These are phyloP conservation scores for Pemphredon lugubris DNA, from an alignment of 2,888 invertebrate genomes.

Conservation along the genomic window DNA sequence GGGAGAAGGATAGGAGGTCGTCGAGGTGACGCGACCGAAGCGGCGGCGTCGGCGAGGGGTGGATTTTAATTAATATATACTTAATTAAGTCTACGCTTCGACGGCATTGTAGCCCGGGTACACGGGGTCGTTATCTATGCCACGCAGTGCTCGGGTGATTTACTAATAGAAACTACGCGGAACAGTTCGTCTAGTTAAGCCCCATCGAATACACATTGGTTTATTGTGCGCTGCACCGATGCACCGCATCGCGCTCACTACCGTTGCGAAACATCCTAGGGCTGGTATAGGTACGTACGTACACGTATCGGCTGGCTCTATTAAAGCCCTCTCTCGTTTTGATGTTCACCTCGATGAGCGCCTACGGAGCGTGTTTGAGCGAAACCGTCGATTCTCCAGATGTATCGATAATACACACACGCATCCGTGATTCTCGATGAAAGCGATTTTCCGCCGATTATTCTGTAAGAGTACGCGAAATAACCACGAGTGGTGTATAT, in stretches of 20 bases:
- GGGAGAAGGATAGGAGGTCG: too few relatives aligned
- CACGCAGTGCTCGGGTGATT: conserved; percentile 68
- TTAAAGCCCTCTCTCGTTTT: conserved; percentile 54
- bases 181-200: conserved; percentile 71
- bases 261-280: conserved; percentile 23
- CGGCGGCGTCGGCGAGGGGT: background rate
- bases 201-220: conserved; percentile 66
- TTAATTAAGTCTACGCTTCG: conserved; percentile 74
- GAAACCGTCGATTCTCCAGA: conserved; percentile 44
- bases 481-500: too few relatives aligned
- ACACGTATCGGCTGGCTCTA: conserved; percentile 56
- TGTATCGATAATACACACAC: conserved; percentile 61
- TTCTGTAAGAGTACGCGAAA: conserved; percentile 3
- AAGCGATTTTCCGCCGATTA: conserved; percentile 37
- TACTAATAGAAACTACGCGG: conserved; percentile 72
- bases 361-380: conserved; percentile 59
- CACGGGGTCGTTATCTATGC: conserved; percentile 69
- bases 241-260: conserved; percentile 29
- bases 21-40: too few relatives aligned
- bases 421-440: conserved; percentile 57
- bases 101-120: conserved; percentile 63
- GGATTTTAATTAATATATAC: conserved; percentile 77
- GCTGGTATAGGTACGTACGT: too few relatives aligned
- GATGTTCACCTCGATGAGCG: conserved; percentile 49
- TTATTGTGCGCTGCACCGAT: conserved; percentile 65